A percentile compares a stretch with the other conserved stretches of the same genome.
phyloP scores from a whole-genome alignment of 1,140 invertebrate species.

The Zaprionus gabonicus region DNA sequence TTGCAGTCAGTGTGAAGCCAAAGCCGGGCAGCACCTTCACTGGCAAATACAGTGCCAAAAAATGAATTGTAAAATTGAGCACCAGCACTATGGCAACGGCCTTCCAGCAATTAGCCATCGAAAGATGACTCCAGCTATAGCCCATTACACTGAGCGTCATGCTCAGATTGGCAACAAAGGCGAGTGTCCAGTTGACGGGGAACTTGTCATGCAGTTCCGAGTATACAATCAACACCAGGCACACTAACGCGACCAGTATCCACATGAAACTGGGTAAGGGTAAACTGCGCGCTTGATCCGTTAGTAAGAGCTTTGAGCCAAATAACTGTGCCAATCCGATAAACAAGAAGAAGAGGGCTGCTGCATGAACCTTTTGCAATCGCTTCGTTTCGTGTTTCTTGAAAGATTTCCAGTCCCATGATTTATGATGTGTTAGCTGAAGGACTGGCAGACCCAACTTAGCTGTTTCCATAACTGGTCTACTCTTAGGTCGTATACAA shows the following conservation, averaged over 20 bases:
- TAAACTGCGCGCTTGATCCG: not conserved
- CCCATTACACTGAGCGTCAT: conserved; percentile 6
- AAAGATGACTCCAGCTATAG: conserved; percentile 7
- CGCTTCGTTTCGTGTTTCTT: not conserved
- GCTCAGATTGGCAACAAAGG: conserved; percentile 21
- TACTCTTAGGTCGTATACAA: no score
- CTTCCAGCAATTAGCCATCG: accelerated
- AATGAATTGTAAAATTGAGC: not conserved
- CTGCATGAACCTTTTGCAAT: not conserved
- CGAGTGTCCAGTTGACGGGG: conserved; percentile 50
- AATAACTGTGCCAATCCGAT: conserved; percentile 13
- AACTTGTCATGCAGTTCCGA: conserved; percentile 8
- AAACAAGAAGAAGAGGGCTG: not conserved
- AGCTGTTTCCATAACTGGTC: no score
- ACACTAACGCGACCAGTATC: conserved; percentile 20
- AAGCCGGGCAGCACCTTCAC: conserved; percentile 27
- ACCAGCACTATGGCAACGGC: not conserved
- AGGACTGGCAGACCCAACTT: no score
- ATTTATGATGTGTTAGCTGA: no score
- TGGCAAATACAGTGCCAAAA: conserved; percentile 36
- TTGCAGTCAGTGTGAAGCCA: conserved; percentile 4
- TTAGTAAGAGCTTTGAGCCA: not conserved
- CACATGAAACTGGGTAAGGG: conserved; percentile 27
- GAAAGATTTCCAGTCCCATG: no score
- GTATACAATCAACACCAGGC: conserved; percentile 25